A percentile compares a stretch with the other conserved stretches of the same genome.
These are phyloP conservation scores for Diplolepis rosae DNA, from an alignment of 2,888 invertebrate species.

Conservation along the genomic window DNA sequence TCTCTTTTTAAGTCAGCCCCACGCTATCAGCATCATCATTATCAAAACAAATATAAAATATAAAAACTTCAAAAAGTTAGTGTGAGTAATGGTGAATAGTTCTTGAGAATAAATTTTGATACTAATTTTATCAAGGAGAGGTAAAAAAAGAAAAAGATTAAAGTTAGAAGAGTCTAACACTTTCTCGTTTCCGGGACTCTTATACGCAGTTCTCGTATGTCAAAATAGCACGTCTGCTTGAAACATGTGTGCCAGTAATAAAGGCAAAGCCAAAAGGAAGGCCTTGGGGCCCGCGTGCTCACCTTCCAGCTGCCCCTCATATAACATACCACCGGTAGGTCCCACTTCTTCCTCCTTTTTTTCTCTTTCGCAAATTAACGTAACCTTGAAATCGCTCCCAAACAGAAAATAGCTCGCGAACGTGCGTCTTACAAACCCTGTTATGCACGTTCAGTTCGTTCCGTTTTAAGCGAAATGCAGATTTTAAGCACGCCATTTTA, in stretches of 20 bases:
- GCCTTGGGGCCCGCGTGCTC: slow-evolving; percentile 58
- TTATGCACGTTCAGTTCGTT: not conserved
- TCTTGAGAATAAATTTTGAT: not conserved
- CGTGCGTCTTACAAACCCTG: not conserved
- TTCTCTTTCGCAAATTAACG: slow-evolving; percentile 28
- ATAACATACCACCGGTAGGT: slow-evolving; percentile 42
- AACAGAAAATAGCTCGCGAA: slow-evolving; percentile 20
- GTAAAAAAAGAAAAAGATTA: not conserved
- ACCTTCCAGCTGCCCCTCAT: slow-evolving; percentile 59
- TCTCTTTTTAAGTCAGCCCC: not conserved
- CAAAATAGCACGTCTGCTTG: not conserved
- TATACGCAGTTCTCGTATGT: slow-evolving; percentile 2
- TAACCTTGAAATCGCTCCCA: slow-evolving; percentile 27
- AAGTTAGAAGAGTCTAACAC: not conserved
- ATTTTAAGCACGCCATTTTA: not conserved
- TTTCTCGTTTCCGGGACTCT: slow-evolving; percentile 13
- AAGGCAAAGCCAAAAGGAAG: slow-evolving; percentile 36
- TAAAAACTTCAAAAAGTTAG: no score
- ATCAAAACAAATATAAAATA: no score
- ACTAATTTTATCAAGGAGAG: not conserved
- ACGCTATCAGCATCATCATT: not conserved
- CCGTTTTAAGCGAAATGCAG: not conserved
- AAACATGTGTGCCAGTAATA: slow-evolving; percentile 17
- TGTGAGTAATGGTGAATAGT: no score
- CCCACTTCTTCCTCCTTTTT: slow-evolving; percentile 39